These are phyloP conservation scores for Rhodinocichla rosea DNA, from an alignment of 2,113 vertebrate genomes.

Conservation along the genomic window DNA sequence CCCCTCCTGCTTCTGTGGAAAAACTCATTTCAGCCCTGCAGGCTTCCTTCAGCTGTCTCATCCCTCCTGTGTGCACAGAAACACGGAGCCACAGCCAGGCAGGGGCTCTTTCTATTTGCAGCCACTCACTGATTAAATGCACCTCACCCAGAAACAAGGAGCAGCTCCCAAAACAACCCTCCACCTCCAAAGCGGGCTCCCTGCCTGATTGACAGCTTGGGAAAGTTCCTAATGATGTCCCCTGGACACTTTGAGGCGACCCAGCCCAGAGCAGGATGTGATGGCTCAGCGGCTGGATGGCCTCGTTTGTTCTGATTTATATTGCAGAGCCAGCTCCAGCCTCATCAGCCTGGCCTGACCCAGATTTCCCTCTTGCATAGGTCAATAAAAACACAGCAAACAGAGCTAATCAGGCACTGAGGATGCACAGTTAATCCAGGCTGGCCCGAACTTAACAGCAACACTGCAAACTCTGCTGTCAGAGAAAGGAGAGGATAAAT, in stretches of 20 bases:
- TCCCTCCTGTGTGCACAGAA: not conserved
- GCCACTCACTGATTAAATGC: not conserved
- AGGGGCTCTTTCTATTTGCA: not conserved
- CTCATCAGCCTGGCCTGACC: constrained; percentile 69
- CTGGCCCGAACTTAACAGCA: not conserved
- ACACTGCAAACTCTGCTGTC: not conserved
- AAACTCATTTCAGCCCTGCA: not conserved
- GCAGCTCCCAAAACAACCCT: not conserved
- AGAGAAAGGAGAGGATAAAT: not conserved
- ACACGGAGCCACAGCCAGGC: not conserved
- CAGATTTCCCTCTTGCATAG: constrained; percentile 59
- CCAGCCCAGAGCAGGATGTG: constrained; percentile 3
- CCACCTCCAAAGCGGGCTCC: not conserved
- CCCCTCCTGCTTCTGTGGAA: not conserved
- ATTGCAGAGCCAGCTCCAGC: constrained; percentile 25
- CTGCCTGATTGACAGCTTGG: not conserved
- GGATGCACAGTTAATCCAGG: constrained; percentile 42
- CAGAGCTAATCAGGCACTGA: constrained; percentile 33
- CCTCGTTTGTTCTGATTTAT: constrained; percentile 41
- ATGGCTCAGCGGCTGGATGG: constrained; percentile 13
- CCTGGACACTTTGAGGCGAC: constrained; percentile 5
- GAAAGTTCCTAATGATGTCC: constrained; percentile 46
- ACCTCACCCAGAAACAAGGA: not conserved
- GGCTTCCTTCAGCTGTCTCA: not conserved
- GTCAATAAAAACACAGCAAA: constrained; percentile 42